Evolutionary conservation across 2,888 invertebrate genomes (phyloP).

Genomic region (Diadromus collaris): DNA sequence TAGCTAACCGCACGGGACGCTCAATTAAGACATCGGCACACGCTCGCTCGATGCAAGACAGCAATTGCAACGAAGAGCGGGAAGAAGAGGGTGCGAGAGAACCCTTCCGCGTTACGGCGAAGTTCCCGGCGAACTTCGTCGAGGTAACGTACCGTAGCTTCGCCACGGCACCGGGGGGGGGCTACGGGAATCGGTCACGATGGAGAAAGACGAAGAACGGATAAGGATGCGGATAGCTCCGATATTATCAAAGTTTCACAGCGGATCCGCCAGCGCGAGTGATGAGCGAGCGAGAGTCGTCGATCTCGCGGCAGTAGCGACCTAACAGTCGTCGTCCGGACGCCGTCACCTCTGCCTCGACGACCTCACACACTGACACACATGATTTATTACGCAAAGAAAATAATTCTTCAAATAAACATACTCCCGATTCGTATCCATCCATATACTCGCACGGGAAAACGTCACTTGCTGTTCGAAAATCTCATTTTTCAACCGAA

Average conservation of each 20-base stretch:
- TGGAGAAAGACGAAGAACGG: constrained; percentile 4
- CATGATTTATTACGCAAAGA: background rate
- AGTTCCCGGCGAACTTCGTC: constrained; percentile 52
- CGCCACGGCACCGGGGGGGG: constrained; percentile 53
- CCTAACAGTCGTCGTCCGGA: background rate
- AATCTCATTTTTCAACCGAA: background rate
- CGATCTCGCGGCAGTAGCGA: constrained; percentile 11
- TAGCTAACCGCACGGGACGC: constrained; percentile 30
- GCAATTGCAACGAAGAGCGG: background rate
- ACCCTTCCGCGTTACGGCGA: constrained; percentile 38
- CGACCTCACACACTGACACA: background rate
- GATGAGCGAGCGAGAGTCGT: constrained; percentile 1
- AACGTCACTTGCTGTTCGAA: background rate
- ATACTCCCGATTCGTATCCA: background rate
- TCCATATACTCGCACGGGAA: background rate
- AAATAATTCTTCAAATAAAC: background rate
- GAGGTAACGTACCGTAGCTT: constrained; percentile 41
- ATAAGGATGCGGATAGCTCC: constrained; percentile 31
- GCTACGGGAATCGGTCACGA: background rate
- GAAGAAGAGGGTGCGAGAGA: background rate
- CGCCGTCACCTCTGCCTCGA: constrained; percentile 19
- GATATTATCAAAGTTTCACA: constrained; percentile 75
- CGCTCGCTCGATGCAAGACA: constrained; percentile 30
- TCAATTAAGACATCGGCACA: constrained; percentile 67
- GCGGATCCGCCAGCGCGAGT: constrained; percentile 17